Evolutionary conservation across 2,888 invertebrate genomes (phyloP).

Genomic region (Icerya purchasi): DNA sequence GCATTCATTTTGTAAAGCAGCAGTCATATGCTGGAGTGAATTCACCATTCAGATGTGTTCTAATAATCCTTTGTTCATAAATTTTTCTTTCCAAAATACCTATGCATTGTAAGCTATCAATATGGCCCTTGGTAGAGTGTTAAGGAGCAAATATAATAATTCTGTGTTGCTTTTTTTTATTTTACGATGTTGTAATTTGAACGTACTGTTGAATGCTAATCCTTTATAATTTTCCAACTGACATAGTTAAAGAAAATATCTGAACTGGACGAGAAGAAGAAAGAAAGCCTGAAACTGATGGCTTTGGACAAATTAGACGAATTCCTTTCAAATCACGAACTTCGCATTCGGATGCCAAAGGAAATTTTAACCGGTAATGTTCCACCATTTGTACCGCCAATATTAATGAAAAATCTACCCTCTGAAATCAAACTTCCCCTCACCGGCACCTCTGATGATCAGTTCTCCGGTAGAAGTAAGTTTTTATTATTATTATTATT

Average conservation of each 20-base stretch:
- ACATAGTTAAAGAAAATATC: constrained; percentile 11
- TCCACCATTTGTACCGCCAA: constrained; percentile 38
- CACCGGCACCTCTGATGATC: constrained; percentile 29
- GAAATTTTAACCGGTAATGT: constrained; percentile 35
- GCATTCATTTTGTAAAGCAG: no score
- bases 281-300: constrained; percentile 25
- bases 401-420: constrained; percentile 38
- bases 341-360: constrained; percentile 50
- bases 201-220: no score
- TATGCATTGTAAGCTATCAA: no score
- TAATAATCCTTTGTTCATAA: no score
- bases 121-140: no score
- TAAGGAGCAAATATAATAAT: no score
- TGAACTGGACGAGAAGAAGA: constrained; percentile 26
- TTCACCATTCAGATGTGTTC: no score
- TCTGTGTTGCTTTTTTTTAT: no score
- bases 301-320: constrained; percentile 48
- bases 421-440: constrained; percentile 48
- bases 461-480: constrained; percentile 17
- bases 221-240: no score
- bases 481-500: background rate
- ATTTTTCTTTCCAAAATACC: no score
- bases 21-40: no score
- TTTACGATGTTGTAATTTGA: no score
- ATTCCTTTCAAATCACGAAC: constrained; percentile 52